A percentile compares a stretch with the other conserved stretches of the same genome.
Conservation (phyloP, 1,140 invertebrate genomes). For the Sinella curviseta region DNA sequence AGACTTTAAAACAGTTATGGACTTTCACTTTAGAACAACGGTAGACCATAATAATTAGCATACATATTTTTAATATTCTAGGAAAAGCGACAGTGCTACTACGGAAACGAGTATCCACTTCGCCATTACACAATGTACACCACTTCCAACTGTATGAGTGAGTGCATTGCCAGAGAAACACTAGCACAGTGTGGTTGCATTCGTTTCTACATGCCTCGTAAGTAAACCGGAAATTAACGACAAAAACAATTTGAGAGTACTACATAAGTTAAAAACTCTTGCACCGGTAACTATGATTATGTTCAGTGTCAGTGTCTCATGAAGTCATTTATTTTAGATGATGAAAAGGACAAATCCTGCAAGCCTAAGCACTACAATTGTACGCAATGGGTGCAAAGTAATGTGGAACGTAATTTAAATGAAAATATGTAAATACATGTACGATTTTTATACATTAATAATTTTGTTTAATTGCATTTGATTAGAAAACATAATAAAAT, state of each 20-base stretch:
- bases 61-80: not conserved
- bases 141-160: not conserved
- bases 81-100: conserved; percentile 11
- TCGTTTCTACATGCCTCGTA: conserved; percentile 7
- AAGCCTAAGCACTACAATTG: not conserved
- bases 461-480: not conserved
- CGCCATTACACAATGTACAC: not conserved
- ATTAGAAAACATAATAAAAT: not conserved
- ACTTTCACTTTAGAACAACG: too few species aligned
- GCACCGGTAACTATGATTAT: not conserved
- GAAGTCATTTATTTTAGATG: too few species aligned
- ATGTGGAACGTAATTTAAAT: too few species aligned
- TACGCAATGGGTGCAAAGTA: not conserved
- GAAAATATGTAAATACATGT: too few species aligned
- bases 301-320: too few species aligned
- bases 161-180: not conserved
- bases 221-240: too few species aligned
- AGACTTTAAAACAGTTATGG: not conserved
- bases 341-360: too few species aligned
- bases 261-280: not conserved
- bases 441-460: not conserved
- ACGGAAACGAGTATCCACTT: not conserved
- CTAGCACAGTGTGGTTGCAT: not conserved
- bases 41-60: too few species aligned
- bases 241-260: not conserved